Conservation (phyloP, 2,888 invertebrate genomes). For the Drosophila emarginata region DNA sequence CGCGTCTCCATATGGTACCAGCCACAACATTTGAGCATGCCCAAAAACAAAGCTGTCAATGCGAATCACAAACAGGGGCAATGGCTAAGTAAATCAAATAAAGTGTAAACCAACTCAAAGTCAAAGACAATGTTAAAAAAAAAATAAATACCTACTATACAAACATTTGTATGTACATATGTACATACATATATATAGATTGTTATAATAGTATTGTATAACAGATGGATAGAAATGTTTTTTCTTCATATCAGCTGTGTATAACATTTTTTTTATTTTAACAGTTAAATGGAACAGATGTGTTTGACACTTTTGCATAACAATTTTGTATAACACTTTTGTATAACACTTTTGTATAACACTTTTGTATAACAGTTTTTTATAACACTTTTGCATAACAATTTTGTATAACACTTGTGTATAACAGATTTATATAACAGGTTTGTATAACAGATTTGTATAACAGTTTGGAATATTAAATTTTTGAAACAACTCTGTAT, state of each 20-base stretch:
- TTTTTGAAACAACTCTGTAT: no score
- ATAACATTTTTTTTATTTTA: background rate
- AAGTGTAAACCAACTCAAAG: conserved; percentile 58
- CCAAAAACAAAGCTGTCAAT: conserved; percentile 42
- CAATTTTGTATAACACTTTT: no score
- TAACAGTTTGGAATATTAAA: background rate
- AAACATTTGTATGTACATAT: background rate
- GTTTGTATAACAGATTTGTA: background rate
- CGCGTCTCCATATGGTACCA: background rate
- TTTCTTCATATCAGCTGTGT: background rate
- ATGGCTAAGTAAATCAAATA: conserved; percentile 59
- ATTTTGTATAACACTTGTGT: background rate
- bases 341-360: no score
- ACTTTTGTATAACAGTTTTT: no score
- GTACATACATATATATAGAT: background rate
- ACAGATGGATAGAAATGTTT: background rate
- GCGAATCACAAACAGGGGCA: conserved; percentile 46
- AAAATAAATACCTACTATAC: background rate
- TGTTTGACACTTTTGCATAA: background rate
- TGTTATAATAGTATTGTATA: background rate
- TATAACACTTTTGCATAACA: background rate
- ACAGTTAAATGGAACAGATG: background rate
- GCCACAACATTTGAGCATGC: conserved; percentile 5
- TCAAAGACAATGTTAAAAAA: background rate
- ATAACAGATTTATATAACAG: background rate